Evolutionary conservation across 2,888 invertebrate genomes (phyloP).

Genomic region (Apotomis capreana): DNA sequence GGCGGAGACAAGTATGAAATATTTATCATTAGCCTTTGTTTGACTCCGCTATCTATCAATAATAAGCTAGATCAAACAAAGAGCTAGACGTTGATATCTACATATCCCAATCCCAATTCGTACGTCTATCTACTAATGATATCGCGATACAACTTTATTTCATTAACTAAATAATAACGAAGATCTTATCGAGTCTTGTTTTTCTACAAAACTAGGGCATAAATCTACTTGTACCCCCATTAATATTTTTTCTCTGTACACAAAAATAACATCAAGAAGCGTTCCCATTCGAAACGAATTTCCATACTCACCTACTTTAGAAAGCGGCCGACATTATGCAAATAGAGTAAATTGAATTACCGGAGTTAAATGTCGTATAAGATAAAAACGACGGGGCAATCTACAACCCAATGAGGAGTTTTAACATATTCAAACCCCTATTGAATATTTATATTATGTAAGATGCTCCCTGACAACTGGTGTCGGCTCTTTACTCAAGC

Average conservation of each 20-base stretch:
- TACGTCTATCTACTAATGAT: background rate
- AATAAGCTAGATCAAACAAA: slow-evolving; percentile 36
- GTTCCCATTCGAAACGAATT: slow-evolving; percentile 58
- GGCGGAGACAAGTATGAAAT: slow-evolving; percentile 59
- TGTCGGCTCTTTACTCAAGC: slow-evolving; percentile 69
- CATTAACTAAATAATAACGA: slow-evolving; percentile 16
- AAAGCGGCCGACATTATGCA: slow-evolving; percentile 78
- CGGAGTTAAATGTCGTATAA: slow-evolving; percentile 83
- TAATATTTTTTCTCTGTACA: slow-evolving; percentile 37
- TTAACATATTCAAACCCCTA: slow-evolving; percentile 82
- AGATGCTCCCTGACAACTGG: slow-evolving; percentile 56
- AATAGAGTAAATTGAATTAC: slow-evolving; percentile 83
- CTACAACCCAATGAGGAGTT: slow-evolving; percentile 82
- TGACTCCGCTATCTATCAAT: slow-evolving; percentile 46
- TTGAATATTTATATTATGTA: slow-evolving; percentile 81
- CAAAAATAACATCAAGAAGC: slow-evolving; percentile 47
- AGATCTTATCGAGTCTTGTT: slow-evolving; percentile 18
- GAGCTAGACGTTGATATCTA: slow-evolving; percentile 14
- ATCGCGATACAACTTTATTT: slow-evolving; percentile 4
- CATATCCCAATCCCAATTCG: background rate
- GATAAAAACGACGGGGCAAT: slow-evolving; percentile 83
- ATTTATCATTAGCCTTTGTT: slow-evolving; percentile 48
- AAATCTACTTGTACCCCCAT: slow-evolving; percentile 31
- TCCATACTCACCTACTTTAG: slow-evolving; percentile 81
- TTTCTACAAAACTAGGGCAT: slow-evolving; percentile 14